Evolutionary conservation across 2,113 vertebrate genomes (phyloP).

Genomic region (Herpailurus yagouaroundi): DNA sequence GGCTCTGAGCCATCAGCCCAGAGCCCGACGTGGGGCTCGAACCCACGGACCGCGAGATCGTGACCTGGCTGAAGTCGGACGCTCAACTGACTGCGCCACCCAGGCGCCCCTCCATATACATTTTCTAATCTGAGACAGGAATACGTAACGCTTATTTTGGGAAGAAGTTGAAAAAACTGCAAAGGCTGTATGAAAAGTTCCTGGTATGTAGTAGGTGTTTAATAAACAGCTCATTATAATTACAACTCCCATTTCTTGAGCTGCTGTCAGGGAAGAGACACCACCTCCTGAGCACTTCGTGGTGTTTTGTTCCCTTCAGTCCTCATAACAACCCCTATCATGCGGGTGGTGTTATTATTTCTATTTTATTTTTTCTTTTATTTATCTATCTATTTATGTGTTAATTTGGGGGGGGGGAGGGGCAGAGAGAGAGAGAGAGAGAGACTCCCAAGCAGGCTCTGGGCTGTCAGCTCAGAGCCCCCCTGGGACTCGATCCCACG

Average conservation of each 20-base stretch:
- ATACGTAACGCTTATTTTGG: not conserved
- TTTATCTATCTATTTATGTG: too few species aligned
- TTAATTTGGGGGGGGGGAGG: too few species aligned
- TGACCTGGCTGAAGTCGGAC: too few species aligned
- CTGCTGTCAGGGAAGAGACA: not conserved
- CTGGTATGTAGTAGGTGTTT: not conserved
- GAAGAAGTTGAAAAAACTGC: not conserved
- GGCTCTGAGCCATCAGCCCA: too few species aligned
- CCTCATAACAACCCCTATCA: not conserved
- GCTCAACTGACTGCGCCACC: too few species aligned
- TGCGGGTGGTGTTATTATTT: not conserved
- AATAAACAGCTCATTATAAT: not conserved
- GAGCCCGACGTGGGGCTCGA: too few species aligned
- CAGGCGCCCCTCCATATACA: not conserved
- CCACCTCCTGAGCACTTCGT: not conserved
- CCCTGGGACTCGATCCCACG: too few species aligned
- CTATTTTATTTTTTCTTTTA: not conserved
- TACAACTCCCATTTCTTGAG: not conserved
- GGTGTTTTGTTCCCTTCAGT: not conserved
- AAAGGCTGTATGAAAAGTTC: not conserved
- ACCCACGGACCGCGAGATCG: too few species aligned
- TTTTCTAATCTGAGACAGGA: not conserved
- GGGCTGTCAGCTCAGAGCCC: too few species aligned
- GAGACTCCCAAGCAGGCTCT: too few species aligned
- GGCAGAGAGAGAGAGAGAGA: too few species aligned